Percentiles rank a stretch among this genome's conserved stretches.
phyloP scores from a whole-genome alignment of 2,888 invertebrate genomes.

The Axea sp. region DNA sequence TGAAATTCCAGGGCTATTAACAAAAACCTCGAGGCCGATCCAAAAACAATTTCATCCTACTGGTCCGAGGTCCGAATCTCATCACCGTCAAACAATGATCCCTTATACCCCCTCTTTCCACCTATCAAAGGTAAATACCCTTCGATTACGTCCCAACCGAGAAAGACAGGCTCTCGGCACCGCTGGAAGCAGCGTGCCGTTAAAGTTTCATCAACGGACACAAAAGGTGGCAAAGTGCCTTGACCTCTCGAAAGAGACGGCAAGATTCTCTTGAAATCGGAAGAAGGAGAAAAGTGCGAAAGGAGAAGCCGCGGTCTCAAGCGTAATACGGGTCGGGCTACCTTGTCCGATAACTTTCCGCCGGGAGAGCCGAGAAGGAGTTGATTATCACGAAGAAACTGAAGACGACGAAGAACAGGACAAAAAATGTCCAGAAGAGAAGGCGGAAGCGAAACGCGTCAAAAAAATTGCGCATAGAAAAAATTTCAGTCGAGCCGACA shows the following conservation, averaged over 20 bases:
- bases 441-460: conserved; percentile 36
- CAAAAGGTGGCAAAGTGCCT: conserved; percentile 60
- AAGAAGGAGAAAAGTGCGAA: conserved; percentile 59
- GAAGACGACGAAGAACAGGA: conserved; percentile 29
- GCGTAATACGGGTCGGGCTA: conserved; percentile 72
- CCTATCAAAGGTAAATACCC: conserved; percentile 37
- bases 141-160: conserved; percentile 21
- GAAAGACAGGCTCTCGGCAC: conserved; percentile 13
- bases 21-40: background rate
- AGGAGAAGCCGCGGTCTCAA: conserved; percentile 57
- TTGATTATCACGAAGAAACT: conserved; percentile 56
- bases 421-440: conserved; percentile 22
- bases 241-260: conserved; percentile 58
- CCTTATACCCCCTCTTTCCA: background rate
- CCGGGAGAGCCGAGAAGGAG: conserved; percentile 64
- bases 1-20: no score
- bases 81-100: conserved; percentile 25
- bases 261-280: conserved; percentile 47
- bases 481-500: background rate
- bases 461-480: conserved; percentile 16
- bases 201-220: conserved; percentile 54
- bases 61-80: conserved; percentile 6
- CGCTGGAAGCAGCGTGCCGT: conserved; percentile 26
- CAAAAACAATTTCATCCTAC: conserved; percentile 4
- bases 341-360: conserved; percentile 73